phyloP scores from a whole-genome alignment of 2,797 vertebrate species.

The Cyprinella venusta region DNA sequence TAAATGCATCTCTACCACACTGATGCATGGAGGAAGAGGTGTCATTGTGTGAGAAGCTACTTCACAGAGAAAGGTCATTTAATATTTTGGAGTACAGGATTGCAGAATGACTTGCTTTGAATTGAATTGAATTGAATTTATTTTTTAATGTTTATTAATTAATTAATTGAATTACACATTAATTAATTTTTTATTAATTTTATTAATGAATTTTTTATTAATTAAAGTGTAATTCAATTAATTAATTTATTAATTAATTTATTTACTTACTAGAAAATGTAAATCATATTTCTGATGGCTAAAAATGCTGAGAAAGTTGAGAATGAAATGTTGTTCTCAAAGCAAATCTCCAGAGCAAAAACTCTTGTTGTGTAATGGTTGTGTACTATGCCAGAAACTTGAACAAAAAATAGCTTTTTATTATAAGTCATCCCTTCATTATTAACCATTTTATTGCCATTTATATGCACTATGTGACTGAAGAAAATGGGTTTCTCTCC shows the following conservation, averaged over 20 bases:
- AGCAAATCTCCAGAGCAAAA: background rate
- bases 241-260: too few species aligned
- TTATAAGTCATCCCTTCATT: background rate
- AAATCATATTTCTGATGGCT: background rate
- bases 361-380: background rate
- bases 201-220: too few species aligned
- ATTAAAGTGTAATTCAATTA: too few species aligned
- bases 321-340: background rate
- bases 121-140: too few species aligned
- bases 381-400: background rate
- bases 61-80: background rate
- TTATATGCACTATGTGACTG: conserved; percentile 1
- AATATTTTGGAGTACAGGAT: background rate
- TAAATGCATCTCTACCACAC: background rate
- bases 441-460: background rate
- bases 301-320: background rate
- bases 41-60: background rate
- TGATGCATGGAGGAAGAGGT: background rate
- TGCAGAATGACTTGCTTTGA: background rate
- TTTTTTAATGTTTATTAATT: too few species aligned
- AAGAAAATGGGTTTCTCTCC: background rate
- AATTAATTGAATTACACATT: too few species aligned
- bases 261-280: background rate
- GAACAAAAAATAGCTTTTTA: background rate
- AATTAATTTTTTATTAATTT: too few species aligned